Evolutionary conservation across 2,888 invertebrate species (phyloP), one percentile per base, ranked within the genome.

Genomic region (Sipha maydis): DNA sequence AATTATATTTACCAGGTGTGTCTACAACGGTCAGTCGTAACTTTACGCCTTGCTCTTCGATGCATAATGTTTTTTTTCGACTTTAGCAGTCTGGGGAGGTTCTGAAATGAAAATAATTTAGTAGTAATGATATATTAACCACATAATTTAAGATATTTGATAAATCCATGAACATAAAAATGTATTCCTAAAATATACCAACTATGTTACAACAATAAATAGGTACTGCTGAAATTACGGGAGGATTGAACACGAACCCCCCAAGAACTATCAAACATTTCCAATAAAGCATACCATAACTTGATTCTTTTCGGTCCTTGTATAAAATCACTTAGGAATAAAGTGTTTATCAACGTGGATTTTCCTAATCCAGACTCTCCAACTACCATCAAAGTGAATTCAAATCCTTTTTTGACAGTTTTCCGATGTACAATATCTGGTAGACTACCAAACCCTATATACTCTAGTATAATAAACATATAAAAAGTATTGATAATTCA

Each of bases 401-500:
- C 98, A 92, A 98, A 98, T 88, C 98, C 98, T 91, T 97, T 94
- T 93, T 98, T 98, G 85, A 98, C 98, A 0, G 98, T 98, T 93
- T 98, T 98, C 90, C 98, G 94, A 93, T 98, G 98, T 88, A 98
- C 97, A 93, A 98, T 98, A 92, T 98, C 98, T 38, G 98, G 98
- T 90, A 98, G 93, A 89, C 98, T 98, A 90, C 98, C 98, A 92
- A 98, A 98, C 89, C 98, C 98, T 91, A 98, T 97, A 93, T 97
- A 97, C 92, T 96, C 96, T 84, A 31, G 3, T 8, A 31, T 1
- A 7, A 31, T 3, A 31, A 9, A 78, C 4, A 82, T 19, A 9
- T 0, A n/a, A 41, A 61, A 38, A 80, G n/a, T 9, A 69, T 25
- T 69, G 28, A 28, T 28, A n/a, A 25, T 4, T 28, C 1, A 11